Evolutionary conservation across 2,888 invertebrate species (phyloP).

Genomic region (Erpobdella octoculata): DNA sequence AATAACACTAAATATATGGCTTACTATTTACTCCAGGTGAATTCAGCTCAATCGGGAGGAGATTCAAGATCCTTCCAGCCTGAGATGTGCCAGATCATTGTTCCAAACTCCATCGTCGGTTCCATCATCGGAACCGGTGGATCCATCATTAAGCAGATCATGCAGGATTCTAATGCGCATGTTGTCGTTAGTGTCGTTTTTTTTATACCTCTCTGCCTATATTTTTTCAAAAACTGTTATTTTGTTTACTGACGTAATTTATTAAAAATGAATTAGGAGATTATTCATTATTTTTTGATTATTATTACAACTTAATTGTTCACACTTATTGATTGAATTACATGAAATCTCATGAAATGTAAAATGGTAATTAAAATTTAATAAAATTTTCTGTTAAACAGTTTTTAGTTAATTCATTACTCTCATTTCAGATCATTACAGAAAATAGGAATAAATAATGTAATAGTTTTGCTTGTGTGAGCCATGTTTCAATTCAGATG

Average conservation of each 20-base stretch:
- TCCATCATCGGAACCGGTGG: conserved; percentile 97
- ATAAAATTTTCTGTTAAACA: too few species aligned
- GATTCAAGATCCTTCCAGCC: not conserved
- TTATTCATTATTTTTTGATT: not conserved
- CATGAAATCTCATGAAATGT: too few species aligned
- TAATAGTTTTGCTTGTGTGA: too few species aligned
- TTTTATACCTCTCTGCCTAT: not conserved
- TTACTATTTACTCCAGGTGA: not conserved
- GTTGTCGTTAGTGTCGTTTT: conserved; percentile 43
- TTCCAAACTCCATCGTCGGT: conserved; percentile 93
- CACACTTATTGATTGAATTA: too few species aligned
- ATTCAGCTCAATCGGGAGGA: not conserved
- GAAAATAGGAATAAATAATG: too few species aligned
- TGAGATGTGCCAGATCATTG: conserved; percentile 55
- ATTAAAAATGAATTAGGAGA: not conserved
- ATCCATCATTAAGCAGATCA: conserved; percentile 90
- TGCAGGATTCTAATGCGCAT: conserved; percentile 81
- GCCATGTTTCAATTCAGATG: too few species aligned
- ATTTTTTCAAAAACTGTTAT: too few species aligned
- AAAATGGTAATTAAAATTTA: too few species aligned
- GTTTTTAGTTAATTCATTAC: not conserved
- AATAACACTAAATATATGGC: too few species aligned
- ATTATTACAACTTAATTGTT: not conserved
- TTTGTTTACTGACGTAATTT: not conserved
- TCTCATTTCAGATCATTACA: not conserved